phyloP scores from a whole-genome alignment of 2,797 vertebrate genomes.

The Hozukius guyotensis region DNA sequence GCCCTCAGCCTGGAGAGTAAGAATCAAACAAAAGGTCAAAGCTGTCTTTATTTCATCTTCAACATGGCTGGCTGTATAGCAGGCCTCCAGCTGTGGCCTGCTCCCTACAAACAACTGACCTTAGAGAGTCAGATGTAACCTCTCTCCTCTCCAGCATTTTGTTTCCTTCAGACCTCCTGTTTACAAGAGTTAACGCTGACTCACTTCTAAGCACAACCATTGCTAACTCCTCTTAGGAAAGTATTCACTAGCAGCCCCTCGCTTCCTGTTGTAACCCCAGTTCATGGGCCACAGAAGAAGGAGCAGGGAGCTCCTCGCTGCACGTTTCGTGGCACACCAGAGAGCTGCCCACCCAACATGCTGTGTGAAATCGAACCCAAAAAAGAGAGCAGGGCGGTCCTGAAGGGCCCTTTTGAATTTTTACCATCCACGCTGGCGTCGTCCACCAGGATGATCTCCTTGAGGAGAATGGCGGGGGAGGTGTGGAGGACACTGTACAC shows the following conservation, averaged over 20 bases:
- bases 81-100: conserved; percentile 22
- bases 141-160: conserved; percentile 10
- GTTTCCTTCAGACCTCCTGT: conserved; percentile 30
- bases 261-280: conserved; percentile 66
- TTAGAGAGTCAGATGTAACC: conserved; percentile 25
- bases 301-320: conserved; percentile 31
- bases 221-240: conserved; percentile 58
- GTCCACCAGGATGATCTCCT: conserved; percentile 98
- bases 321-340: conserved; percentile 36
- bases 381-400: conserved; percentile 50
- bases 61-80: conserved; percentile 33
- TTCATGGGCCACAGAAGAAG: conserved; percentile 52
- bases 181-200: conserved; percentile 51
- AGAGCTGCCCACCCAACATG: conserved; percentile 59
- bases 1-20: conserved; percentile 16
- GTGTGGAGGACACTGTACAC: conserved; percentile 98
- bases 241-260: conserved; percentile 59
- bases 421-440: conserved; percentile 97
- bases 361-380: conserved; percentile 60
- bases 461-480: conserved; percentile 94
- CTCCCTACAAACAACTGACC: conserved; percentile 19
- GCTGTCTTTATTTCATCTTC: conserved; percentile 27
- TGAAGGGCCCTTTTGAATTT: conserved; percentile 33
- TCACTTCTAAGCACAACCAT: conserved; percentile 37
- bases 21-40: conserved; percentile 23